These are phyloP conservation scores for Myotis vivesi DNA, from an alignment of 2,797 vertebrate species.

Conservation along the genomic window DNA sequence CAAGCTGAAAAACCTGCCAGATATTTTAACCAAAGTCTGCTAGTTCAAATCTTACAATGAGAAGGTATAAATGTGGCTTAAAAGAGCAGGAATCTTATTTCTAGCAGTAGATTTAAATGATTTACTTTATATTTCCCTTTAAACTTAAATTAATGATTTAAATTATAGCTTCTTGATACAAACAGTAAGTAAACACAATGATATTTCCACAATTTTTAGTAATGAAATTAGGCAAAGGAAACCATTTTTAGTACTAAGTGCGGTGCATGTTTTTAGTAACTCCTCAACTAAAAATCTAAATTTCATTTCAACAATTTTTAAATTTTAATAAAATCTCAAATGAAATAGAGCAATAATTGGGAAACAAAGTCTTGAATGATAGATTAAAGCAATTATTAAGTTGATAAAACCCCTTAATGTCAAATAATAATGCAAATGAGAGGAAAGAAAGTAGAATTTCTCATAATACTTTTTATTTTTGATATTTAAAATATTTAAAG, in stretches of 20 bases:
- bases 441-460: background rate
- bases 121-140: background rate
- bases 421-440: background rate
- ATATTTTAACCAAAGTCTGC: constrained; percentile 64
- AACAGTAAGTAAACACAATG: background rate
- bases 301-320: background rate
- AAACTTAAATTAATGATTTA: background rate
- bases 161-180: background rate
- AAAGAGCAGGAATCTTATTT: constrained; percentile 16
- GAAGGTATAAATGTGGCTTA: background rate
- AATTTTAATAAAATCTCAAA: background rate
- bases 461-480: background rate
- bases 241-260: background rate
- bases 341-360: background rate
- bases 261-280: background rate
- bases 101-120: background rate
- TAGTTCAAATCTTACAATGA: constrained; percentile 6
- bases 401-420: background rate
- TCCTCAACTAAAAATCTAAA: background rate
- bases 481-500: background rate
- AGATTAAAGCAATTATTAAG: background rate
- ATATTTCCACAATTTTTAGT: background rate
- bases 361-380: background rate
- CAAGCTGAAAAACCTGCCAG: constrained; percentile 65
- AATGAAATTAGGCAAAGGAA: background rate